These are phyloP conservation scores for Acridotheres tristis DNA, from an alignment of 2,797 vertebrate genomes.

Conservation along the genomic window DNA sequence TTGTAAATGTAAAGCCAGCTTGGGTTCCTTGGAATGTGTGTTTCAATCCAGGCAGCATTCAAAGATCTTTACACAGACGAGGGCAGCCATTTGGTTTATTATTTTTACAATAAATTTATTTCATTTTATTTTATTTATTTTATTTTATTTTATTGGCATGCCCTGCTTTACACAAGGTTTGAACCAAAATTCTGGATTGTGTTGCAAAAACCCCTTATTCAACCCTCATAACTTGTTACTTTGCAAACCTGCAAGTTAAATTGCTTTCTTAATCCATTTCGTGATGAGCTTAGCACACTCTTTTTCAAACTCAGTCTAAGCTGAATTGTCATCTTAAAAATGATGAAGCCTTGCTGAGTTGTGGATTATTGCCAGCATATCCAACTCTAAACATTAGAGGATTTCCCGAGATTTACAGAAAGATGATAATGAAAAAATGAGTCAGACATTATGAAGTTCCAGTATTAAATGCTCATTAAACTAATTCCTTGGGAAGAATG, in stretches of 20 bases:
- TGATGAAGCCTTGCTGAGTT: background rate
- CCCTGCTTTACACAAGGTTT: background rate
- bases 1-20: background rate
- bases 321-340: background rate
- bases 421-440: background rate
- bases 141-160: background rate
- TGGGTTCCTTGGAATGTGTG: background rate
- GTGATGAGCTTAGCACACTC: background rate
- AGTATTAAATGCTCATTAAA: background rate
- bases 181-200: background rate
- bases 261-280: background rate
- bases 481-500: background rate
- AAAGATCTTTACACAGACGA: background rate
- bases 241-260: background rate
- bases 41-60: background rate
- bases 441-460: background rate
- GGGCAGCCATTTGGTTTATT: background rate
- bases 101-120: background rate
- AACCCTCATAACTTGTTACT: background rate
- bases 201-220: background rate
- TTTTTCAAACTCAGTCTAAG: background rate
- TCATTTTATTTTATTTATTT: background rate
- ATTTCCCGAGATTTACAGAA: background rate
- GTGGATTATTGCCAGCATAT: background rate
- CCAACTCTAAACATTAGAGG: background rate